Evolutionary conservation across 2,888 invertebrate genomes (phyloP).

Genomic region (Quadroppia sp.): DNA sequence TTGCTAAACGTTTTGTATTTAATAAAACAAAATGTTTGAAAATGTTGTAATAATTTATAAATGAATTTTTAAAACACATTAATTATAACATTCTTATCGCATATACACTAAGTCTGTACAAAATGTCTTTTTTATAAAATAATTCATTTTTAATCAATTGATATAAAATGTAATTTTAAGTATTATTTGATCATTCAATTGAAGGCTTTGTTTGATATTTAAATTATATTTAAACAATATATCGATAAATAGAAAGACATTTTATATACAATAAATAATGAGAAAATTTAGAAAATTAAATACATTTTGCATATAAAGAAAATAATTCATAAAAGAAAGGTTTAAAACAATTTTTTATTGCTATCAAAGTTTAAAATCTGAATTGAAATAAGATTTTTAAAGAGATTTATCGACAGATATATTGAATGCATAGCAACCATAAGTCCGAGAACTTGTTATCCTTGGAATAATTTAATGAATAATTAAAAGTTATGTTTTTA

Average conservation of each 20-base stretch:
- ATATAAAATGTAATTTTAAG: not conserved
- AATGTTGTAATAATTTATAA: no score
- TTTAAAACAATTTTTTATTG: no score
- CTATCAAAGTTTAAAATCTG: no score
- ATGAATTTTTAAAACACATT: no score
- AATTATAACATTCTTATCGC: not conserved
- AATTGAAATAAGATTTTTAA: not conserved
- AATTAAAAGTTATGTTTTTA: constrained; percentile 16
- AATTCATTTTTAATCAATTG: not conserved
- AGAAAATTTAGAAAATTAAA: not conserved
- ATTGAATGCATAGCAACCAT: constrained; percentile 21
- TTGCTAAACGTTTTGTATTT: no score
- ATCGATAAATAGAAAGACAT: not conserved
- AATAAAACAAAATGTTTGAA: no score
- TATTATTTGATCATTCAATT: not conserved
- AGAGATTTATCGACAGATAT: constrained; percentile 1
- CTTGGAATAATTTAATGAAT: constrained; percentile 30
- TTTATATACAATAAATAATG: no score
- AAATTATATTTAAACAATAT: not conserved
- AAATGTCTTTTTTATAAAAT: not conserved
- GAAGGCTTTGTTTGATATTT: not conserved
- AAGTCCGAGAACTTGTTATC: constrained; percentile 4
- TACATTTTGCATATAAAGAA: not conserved
- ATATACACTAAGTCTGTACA: no score
- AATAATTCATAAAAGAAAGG: no score